phyloP scores from a whole-genome alignment of 2,797 vertebrate species.

The Bovichtus variegatus region DNA sequence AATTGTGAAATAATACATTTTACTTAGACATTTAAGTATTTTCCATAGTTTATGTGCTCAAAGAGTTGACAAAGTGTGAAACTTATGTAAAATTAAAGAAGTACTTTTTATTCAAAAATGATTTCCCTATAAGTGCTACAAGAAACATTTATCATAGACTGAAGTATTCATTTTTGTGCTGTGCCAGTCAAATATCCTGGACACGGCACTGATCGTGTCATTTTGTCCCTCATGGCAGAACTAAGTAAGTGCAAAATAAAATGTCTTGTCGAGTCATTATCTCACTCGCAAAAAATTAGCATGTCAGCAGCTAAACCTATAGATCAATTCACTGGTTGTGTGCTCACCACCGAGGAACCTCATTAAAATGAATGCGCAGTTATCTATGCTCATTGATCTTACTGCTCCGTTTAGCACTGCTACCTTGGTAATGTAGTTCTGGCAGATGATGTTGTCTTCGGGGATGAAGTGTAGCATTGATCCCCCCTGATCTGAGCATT shows the following conservation, averaged over 20 bases:
- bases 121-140: background rate
- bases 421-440: conserved; percentile 86
- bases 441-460: conserved; percentile 86
- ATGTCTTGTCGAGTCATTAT: background rate
- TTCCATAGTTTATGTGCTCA: background rate
- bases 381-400: conserved; percentile 38
- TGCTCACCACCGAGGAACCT: conserved; percentile 32
- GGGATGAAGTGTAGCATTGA: conserved; percentile 77
- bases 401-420: conserved; percentile 46
- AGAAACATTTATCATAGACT: background rate
- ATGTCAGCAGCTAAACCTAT: conserved; percentile 20
- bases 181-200: background rate
- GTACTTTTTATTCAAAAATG: background rate
- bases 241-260: background rate
- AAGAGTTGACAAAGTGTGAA: background rate
- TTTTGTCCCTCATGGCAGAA: background rate
- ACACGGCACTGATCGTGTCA: background rate
- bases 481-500: conserved; percentile 80
- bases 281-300: background rate
- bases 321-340: conserved; percentile 19
- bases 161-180: background rate
- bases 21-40: background rate
- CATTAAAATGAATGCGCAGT: conserved; percentile 53
- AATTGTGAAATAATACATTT: background rate
- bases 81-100: background rate